Evolutionary conservation across 1,140 invertebrate genomes (phyloP).

Genomic region (Tetramorium parvispinum): DNA sequence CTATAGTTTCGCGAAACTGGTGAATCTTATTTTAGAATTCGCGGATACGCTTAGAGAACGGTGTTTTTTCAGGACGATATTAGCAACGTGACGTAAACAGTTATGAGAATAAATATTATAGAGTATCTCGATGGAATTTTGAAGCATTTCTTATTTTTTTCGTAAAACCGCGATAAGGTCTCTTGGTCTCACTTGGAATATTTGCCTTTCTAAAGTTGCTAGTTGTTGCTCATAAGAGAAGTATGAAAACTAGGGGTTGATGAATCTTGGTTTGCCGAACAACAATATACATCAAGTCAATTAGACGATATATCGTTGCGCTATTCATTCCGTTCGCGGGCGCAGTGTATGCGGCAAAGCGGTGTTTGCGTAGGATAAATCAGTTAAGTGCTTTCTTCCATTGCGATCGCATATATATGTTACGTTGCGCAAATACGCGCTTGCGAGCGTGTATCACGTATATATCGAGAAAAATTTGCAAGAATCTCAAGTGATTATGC

Average conservation of each 20-base stretch:
- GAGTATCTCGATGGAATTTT: neutral
- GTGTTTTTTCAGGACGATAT: neutral
- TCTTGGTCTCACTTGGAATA: constrained; percentile 16
- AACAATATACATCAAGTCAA: constrained; percentile 54
- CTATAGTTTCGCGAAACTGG: neutral
- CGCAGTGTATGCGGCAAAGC: constrained; percentile 19
- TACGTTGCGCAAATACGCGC: constrained; percentile 27
- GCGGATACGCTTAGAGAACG: neutral
- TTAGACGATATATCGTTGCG: constrained; percentile 40
- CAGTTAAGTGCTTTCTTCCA: constrained; percentile 51
- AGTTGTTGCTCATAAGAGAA: neutral
- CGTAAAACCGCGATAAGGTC: neutral
- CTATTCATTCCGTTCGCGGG: constrained; percentile 34
- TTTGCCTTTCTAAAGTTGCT: neutral
- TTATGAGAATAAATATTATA: neutral
- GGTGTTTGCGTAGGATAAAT: constrained; percentile 52
- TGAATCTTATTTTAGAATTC: neutral
- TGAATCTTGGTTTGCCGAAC: constrained; percentile 33
- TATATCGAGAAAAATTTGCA: constrained; percentile 1
- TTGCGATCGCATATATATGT: constrained; percentile 20
- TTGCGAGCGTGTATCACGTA: neutral
- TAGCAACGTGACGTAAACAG: neutral
- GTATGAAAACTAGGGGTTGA: constrained; percentile 40
- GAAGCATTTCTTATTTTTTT: neutral
- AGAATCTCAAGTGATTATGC: constrained; percentile 1